Conservation (phyloP, 1,140 invertebrate species). For the Tetranychus urticae region DNA sequence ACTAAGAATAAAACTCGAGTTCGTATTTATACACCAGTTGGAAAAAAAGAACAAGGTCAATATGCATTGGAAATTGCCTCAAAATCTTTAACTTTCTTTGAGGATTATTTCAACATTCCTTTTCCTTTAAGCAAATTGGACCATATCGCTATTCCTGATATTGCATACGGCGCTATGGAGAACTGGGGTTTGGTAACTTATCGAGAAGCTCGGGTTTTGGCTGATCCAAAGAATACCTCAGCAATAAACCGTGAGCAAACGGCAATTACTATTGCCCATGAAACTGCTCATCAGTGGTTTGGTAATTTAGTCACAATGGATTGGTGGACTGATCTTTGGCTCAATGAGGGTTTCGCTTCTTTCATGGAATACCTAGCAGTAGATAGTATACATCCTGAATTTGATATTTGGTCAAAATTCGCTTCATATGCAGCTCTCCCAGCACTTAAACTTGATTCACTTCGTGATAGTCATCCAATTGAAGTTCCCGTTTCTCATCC, state of each 20-base stretch:
- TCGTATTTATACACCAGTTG: conserved; percentile 71
- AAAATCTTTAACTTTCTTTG: conserved; percentile 9
- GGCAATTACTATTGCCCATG: conserved; percentile 49
- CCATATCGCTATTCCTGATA: conserved; percentile 80
- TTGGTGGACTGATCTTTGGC: conserved; percentile 79
- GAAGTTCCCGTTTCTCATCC: conserved; percentile 32
- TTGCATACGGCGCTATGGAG: conserved; percentile 44
- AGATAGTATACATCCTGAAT: conserved; percentile 42
- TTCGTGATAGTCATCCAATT: conserved; percentile 61
- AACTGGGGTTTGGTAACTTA: conserved; percentile 72
- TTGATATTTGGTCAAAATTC: conserved; percentile 34
- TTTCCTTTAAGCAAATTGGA: conserved; percentile 92
- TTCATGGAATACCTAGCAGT: conserved; percentile 59
- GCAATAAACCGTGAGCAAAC: conserved; percentile 46
- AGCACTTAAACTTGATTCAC: conserved; percentile 35
- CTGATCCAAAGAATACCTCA: conserved; percentile 32
- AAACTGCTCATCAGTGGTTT: conserved; percentile 52
- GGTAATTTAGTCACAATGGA: conserved; percentile 47
- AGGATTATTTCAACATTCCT: conserved; percentile 31
- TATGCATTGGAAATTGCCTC: conserved; percentile 51
- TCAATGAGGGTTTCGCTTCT: conserved; percentile 59
- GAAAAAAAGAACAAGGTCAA: conserved; percentile 68
- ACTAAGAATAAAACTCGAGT: conserved; percentile 50
- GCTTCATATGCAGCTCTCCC: not conserved
- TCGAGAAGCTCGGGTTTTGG: conserved; percentile 53